These are phyloP conservation scores for Cyprinodon tularosa DNA, from an alignment of 2,113 vertebrate species.

Conservation along the genomic window DNA sequence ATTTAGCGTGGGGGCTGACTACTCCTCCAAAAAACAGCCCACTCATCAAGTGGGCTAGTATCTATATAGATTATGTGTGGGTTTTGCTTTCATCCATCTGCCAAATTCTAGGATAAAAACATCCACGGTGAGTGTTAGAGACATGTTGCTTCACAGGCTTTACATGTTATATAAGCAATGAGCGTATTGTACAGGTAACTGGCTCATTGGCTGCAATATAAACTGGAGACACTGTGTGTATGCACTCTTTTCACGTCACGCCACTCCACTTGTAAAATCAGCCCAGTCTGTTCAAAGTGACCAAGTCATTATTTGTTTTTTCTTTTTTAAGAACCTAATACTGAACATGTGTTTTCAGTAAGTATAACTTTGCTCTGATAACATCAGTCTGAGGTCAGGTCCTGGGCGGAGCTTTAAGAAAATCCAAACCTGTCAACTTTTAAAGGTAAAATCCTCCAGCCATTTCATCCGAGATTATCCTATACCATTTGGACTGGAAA, in stretches of 20 bases:
- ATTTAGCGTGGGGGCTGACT: constrained; percentile 47
- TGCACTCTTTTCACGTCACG: not conserved
- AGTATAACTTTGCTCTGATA: constrained; percentile 1
- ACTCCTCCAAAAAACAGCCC: constrained; percentile 44
- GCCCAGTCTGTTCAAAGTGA: not conserved
- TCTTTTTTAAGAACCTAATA: constrained; percentile 6
- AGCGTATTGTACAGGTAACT: not conserved
- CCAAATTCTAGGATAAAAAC: constrained; percentile 36
- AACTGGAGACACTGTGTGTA: not conserved
- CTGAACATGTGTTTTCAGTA: constrained; percentile 24
- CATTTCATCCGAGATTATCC: not conserved
- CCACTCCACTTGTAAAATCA: constrained; percentile 8
- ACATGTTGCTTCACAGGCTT: constrained; percentile 11
- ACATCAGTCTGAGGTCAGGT: not conserved
- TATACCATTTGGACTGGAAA: not conserved
- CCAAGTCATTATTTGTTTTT: not conserved
- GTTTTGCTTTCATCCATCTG: constrained; percentile 34
- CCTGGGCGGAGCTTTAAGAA: constrained; percentile 12
- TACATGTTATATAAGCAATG: constrained; percentile 20
- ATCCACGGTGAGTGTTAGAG: constrained; percentile 7
- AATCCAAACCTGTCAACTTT: constrained; percentile 21
- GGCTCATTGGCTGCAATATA: not conserved
- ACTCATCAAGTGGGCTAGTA: constrained; percentile 60
- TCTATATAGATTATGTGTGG: constrained; percentile 50
- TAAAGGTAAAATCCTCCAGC: constrained; percentile 16